Base-by-base conservation (phyloP, 2,888 invertebrate genomes). In the Bellardia bayeri region DNA sequence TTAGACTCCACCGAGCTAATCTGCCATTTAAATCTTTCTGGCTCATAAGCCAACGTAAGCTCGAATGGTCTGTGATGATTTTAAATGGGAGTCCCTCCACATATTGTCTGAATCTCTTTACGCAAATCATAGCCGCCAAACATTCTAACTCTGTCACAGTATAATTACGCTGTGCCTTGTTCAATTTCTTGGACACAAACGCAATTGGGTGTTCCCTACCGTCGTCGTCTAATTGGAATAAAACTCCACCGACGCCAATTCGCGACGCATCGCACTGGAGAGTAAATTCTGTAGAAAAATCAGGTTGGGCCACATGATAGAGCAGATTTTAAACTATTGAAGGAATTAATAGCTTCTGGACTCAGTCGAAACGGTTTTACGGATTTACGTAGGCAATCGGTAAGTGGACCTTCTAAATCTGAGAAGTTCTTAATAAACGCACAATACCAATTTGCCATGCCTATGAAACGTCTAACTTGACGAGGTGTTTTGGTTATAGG, bases 361-460 rank as follows among this genome's bases (percentile, higher is more conserved):
- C 51, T 51, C n/a, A 51, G 51, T 6, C 51, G 51, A 51, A 51
- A 51, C n/a, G 51, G 51, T 51, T 51, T 51, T 51, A 51, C 51
- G 13, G 51, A 51, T n/a, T 51, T 51, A 51, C n/a, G 51, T 51
- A 51, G 51, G 6, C 51, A 51, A n/a, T 51, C 51, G n/a, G 51
- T 51, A 51, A 51, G 51, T 14, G 51, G 79, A 61, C 72, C 84
- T 40, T 79, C 40, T 14, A 84, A 30, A 69, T 58, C 80, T 11
- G 58, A 16, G 51, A 80, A 64, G 54, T 66, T 78, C 30, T 56
- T 66, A 42, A 78, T 58, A 54, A 78, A 68, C 9, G 68, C 37
- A 16, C 69, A 56, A 37, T 79, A 37, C 37, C 37, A 37, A 6
- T 37, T 37, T 37, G 37, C 37, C 37, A 37, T 37, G 6, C 37